These are phyloP conservation scores for Gymnocephalus cernua DNA, from an alignment of 2,113 vertebrate genomes.

Conservation along the genomic window DNA sequence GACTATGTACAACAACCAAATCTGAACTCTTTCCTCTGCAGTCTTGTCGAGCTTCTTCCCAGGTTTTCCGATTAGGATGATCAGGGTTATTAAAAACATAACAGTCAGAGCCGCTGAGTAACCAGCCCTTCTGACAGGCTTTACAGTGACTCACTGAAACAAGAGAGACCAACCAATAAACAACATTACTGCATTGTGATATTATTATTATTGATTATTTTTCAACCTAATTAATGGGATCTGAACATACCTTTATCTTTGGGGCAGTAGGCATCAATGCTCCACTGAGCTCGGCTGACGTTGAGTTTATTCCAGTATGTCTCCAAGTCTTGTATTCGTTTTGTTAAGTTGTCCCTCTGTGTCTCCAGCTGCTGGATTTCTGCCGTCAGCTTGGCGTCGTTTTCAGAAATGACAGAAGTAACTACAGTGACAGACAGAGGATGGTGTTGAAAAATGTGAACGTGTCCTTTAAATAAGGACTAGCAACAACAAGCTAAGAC, in stretches of 20 bases:
- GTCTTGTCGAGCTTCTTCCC: not conserved
- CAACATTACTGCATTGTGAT: not conserved
- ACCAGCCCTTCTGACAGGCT: constrained; percentile 14
- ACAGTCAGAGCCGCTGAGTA: rapidly evolving
- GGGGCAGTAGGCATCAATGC: too few species aligned
- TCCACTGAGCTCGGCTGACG: too few species aligned
- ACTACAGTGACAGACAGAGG: too few species aligned
- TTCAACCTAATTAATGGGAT: not conserved
- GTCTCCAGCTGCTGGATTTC: too few species aligned
- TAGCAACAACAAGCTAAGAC: too few species aligned
- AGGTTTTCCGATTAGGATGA: not conserved
- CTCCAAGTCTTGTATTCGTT: too few species aligned
- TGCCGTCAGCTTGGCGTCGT: too few species aligned
- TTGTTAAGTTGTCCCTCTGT: too few species aligned
- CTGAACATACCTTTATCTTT: not conserved
- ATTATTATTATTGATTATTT: not conserved
- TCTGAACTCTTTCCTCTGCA: constrained; percentile 26
- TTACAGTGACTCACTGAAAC: not conserved
- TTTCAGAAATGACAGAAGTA: too few species aligned
- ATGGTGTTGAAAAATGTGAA: too few species aligned
- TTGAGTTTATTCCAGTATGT: too few species aligned
- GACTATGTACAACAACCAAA: not conserved
- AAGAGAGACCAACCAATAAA: not conserved
- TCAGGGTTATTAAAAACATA: rapidly evolving
- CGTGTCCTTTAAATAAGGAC: too few species aligned